Evolutionary conservation across 2,888 invertebrate species (phyloP), one percentile per base, ranked within the genome.

Genomic region (Aleiodes leptofemur): DNA sequence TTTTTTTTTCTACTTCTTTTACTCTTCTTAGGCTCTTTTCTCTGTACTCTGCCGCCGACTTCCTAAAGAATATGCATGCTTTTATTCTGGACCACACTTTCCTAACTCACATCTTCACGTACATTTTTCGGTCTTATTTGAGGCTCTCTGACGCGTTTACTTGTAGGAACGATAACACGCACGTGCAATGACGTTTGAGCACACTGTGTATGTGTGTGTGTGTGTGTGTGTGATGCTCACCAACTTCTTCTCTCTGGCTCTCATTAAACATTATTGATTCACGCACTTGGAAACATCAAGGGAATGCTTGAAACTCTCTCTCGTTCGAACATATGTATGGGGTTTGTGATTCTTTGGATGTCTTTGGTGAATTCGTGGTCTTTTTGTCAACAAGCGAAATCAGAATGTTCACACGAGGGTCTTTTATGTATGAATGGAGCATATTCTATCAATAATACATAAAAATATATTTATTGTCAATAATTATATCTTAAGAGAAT

Each of bases 1-100:
- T n/a, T 3, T 3, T 3, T 13, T 14, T 3, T 23, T 23, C n/a
- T n/a, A n/a, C n/a, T n/a, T 31, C 31, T 34, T 34, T 34, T 34
- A 2, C 6, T 34, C n/a, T 4, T 7, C 85, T 84, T 85, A 84
- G 86, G 87, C 87, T 86, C 85, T 85, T 87, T 85, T 86, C 86
- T 87, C 84, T 87, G 86, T 82, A 85, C 82, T 85, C 73, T 55
- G 80, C 77, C 80, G 78, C 77, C 80, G 78, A 64, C 61, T 64
- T 64, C 48, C 48, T 64, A 48, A 48, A 23, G 13, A 64, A 64
- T 64, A 23, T 64, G 69, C 55, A 23, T 23, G 50, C 16, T 31
- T 69, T 51, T 29, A 29, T 14, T 53, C 50, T 53, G 69, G 69
- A 43, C 53, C 31, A 69, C 69, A 69, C 69, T 69, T 69, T 53